These are phyloP conservation scores for Rhagonycha lutea DNA, from an alignment of 2,888 invertebrate genomes.

Conservation along the genomic window DNA sequence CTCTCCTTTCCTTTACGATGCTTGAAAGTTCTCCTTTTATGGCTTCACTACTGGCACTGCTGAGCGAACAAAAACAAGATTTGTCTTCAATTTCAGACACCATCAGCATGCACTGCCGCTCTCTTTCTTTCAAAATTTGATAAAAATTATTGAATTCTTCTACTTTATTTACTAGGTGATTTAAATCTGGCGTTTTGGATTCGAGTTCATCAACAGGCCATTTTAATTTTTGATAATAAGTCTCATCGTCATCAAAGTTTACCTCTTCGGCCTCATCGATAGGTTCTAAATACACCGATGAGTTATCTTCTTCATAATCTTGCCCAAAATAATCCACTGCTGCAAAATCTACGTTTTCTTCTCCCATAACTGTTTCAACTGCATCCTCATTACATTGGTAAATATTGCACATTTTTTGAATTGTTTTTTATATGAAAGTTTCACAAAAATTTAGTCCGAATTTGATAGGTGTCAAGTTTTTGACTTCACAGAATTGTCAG, in stretches of 20 bases:
- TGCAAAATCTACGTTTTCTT: background rate
- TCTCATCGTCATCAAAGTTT: background rate
- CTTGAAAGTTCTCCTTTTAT: constrained; percentile 4
- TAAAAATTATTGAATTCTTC: background rate
- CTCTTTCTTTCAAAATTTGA: background rate
- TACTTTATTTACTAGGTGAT: background rate
- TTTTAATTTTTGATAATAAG: background rate
- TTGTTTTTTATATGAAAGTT: background rate
- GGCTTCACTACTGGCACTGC: constrained; percentile 5
- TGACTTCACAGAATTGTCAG: background rate
- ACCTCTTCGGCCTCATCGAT: background rate
- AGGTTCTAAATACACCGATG: background rate
- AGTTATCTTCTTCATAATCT: background rate
- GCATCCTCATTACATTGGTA: background rate
- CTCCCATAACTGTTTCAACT: background rate
- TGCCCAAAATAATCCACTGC: background rate
- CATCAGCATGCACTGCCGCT: background rate
- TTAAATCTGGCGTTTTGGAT: background rate
- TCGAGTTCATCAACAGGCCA: background rate
- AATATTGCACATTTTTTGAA: background rate
- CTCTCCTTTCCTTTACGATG: background rate
- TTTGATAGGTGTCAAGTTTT: background rate
- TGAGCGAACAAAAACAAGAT: background rate
- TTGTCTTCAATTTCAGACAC: constrained; percentile 4
- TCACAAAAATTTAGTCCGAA: background rate